Conservation (phyloP, 2,113 vertebrate species). For the Pseudorhombus dupliciocellatus region DNA sequence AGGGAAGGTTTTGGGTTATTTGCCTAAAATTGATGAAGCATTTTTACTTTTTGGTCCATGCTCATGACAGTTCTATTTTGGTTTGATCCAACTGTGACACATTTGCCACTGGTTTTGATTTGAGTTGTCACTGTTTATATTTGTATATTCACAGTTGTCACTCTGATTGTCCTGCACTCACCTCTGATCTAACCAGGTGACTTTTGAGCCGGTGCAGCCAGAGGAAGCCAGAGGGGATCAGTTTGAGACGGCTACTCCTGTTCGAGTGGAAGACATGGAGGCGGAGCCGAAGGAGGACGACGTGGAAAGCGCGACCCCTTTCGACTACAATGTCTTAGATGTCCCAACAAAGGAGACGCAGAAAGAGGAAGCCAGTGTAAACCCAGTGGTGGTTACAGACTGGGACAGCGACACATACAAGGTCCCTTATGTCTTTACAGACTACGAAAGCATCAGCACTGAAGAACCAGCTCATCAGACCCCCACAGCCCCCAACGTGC, state of each 20-base stretch:
- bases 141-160: no score
- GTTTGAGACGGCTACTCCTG: conserved; percentile 89
- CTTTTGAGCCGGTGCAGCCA: conserved; percentile 74
- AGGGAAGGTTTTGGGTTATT: no score
- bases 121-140: no score
- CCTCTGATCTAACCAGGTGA: conserved; percentile 69
- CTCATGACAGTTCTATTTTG: no score
- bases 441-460: background rate
- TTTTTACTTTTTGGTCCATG: no score
- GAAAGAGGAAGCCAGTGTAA: background rate
- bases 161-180: background rate
- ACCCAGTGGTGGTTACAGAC: background rate
- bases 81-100: background rate
- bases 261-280: conserved; percentile 42
- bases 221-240: conserved; percentile 90
- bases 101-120: background rate
- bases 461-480: conserved; percentile 22
- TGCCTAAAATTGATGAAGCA: no score
- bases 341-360: background rate
- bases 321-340: conserved; percentile 43
- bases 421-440: background rate
- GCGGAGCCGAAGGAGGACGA: background rate
- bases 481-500: background rate
- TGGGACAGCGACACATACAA: background rate
- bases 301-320: conserved; percentile 13